Base-by-base conservation (phyloP, 2,888 invertebrate genomes). In the Steinernema scapterisci region DNA sequence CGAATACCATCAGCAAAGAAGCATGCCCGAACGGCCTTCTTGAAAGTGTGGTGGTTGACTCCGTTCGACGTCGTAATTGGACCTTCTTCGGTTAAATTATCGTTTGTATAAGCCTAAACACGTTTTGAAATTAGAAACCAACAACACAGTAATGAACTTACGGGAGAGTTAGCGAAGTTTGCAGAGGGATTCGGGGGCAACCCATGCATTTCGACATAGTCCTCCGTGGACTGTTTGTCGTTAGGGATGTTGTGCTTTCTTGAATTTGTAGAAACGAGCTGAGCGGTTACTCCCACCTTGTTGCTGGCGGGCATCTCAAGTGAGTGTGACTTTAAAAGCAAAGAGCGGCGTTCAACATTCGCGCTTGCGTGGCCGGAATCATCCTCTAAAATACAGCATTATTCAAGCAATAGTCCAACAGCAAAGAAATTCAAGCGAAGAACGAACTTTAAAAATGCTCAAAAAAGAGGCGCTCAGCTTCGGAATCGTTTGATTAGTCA, bases 1-100 rank as follows among this genome's bases (percentile, higher is more conserved):
- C 87, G 78, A 2, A 70, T 43, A n/a, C 82, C 82, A 63, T 83
- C 83, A 11, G 72, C 54, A 63, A 83, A 83, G 52, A 46, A 72
- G 25, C 72, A 72, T 11, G 54, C 54, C 9, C 63, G 63, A 1
- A 31, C 31, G 11, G 31, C 13, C 16, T 27, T 25, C 25, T 44
- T 71, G 25, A 46, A 71, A 19, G 23, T 13, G 1, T 63, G 1
- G 6, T 13, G 13, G 31, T 11, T 25, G 16, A 63, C 11, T 11
- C 63, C 63, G 27, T 63, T 63, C 16, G 63, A 63, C 31, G 27
- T 25, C 5, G 23, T 6, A 6, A 16, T 13, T 25, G 3, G 5
- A 25, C 31, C 7, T 1, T n/a, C 27, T 13, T 63, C 31, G 27
- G 31, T 16, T 11, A 63, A n/a, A 38, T 63, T 63, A 27, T 63